Evolutionary conservation across 2,113 vertebrate species (phyloP).

Genomic region (Pseudonaja textilis): DNA sequence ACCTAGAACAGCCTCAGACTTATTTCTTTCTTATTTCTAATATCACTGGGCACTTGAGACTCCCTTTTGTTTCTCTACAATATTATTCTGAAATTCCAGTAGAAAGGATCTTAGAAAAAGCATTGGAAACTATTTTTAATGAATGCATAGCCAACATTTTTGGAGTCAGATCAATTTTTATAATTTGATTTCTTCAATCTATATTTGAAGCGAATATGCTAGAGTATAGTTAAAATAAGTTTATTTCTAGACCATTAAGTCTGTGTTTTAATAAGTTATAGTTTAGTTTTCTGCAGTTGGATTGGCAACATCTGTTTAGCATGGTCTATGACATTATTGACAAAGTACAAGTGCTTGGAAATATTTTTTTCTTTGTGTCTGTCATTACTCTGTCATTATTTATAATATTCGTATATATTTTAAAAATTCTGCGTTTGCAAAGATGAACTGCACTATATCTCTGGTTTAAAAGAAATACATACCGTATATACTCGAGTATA

Average conservation of each 20-base stretch:
- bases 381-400: slow-evolving; percentile 55
- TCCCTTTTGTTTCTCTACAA: neutral
- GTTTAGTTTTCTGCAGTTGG: slow-evolving; percentile 38
- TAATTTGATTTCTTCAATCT: neutral
- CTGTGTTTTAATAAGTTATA: slow-evolving; percentile 25
- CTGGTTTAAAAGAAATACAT: slow-evolving; percentile 53
- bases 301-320: slow-evolving; percentile 43
- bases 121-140: neutral
- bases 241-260: neutral
- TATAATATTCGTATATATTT: slow-evolving; percentile 55
- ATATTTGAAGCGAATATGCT: neutral
- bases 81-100: neutral
- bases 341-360: slow-evolving; percentile 52
- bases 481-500: too few relatives aligned
- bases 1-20: neutral
- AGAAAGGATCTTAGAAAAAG: neutral
- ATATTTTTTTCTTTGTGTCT: slow-evolving; percentile 62
- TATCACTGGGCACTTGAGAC: neutral
- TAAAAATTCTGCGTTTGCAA: slow-evolving; percentile 27
- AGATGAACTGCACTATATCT: slow-evolving; percentile 46
- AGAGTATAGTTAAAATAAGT: neutral
- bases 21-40: neutral
- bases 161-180: neutral
- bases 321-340: slow-evolving; percentile 43
- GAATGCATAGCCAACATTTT: neutral